These are phyloP conservation scores for Pseudoips prasinana DNA, from an alignment of 2,888 invertebrate species.

Conservation along the genomic window DNA sequence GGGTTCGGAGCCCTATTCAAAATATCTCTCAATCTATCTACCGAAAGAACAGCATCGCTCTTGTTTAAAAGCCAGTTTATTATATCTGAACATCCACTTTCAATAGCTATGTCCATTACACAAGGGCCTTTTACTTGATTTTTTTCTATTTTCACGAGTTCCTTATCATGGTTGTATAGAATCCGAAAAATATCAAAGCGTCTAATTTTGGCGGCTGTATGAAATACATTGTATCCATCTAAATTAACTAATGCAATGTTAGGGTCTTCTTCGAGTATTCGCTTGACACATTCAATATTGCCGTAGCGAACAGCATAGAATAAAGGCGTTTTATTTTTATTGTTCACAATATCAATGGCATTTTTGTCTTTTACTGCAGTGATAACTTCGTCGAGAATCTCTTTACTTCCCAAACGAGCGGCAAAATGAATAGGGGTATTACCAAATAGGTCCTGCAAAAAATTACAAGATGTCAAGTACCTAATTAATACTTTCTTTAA, in stretches of 20 bases:
- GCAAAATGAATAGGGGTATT: slow-evolving; percentile 64
- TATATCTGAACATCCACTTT: slow-evolving; percentile 71
- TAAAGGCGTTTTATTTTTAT: slow-evolving; percentile 58
- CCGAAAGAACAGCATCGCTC: slow-evolving; percentile 50
- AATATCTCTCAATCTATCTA: slow-evolving; percentile 23
- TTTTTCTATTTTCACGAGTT: slow-evolving; percentile 25
- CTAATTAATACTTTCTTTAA: too few relatives aligned
- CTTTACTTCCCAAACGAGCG: too few relatives aligned
- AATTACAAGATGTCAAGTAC: too few relatives aligned
- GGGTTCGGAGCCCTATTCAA: slow-evolving; percentile 65
- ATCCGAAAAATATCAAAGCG: slow-evolving; percentile 68
- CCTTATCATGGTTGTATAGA: slow-evolving; percentile 64
- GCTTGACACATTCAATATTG: slow-evolving; percentile 52
- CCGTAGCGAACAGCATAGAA: slow-evolving; percentile 53
- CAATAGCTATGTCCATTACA: slow-evolving; percentile 32
- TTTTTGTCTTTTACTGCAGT: slow-evolving; percentile 41
- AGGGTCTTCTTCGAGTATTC: slow-evolving; percentile 57
- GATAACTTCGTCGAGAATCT: slow-evolving; percentile 64
- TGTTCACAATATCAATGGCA: slow-evolving; percentile 46
- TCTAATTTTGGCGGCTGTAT: slow-evolving; percentile 54
- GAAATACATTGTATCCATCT: slow-evolving; percentile 59
- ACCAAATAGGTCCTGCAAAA: slow-evolving; percentile 24
- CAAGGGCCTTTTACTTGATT: slow-evolving; percentile 12
- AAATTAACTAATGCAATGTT: slow-evolving; percentile 29
- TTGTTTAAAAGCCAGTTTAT: slow-evolving; percentile 51